Percentiles rank a stretch among this genome's conserved stretches.
These are phyloP conservation scores for Folsomia candida DNA, from an alignment of 2,888 invertebrate species.

Conservation along the genomic window DNA sequence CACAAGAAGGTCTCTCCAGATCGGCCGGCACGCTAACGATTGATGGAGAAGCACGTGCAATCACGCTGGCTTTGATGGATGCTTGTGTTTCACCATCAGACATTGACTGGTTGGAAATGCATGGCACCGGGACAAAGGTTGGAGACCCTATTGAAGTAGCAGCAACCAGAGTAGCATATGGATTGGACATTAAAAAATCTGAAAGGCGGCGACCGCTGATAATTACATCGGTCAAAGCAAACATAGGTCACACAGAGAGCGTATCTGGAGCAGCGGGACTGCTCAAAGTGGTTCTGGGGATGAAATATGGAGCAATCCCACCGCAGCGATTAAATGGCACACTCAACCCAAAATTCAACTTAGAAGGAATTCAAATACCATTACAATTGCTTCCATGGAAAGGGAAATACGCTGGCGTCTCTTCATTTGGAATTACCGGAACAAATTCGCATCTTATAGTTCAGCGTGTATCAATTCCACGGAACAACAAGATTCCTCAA, in stretches of 20 bases:
- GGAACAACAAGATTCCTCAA: neutral
- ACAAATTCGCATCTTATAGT: neutral
- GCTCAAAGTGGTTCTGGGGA: neutral
- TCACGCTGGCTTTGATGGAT: conserved; percentile 9
- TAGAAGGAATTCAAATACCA: neutral
- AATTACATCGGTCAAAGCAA: neutral
- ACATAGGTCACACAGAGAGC: neutral
- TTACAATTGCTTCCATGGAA: too few species aligned
- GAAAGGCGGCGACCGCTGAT: too few species aligned
- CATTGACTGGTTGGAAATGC: conserved; percentile 23
- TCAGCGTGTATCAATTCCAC: too few species aligned
- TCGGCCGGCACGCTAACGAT: conserved; percentile 17
- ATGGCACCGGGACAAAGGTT: conserved; percentile 17
- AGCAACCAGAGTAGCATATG: neutral
- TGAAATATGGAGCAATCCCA: neutral
- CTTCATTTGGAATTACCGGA: neutral
- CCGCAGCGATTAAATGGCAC: neutral
- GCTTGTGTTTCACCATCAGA: conserved; percentile 2
- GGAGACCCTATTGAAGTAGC: neutral
- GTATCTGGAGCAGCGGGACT: neutral
- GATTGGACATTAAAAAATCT: neutral
- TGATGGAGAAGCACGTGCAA: conserved; percentile 7
- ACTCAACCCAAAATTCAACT: neutral
- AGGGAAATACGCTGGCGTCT: too few species aligned
- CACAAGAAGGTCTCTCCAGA: conserved; percentile 13